Evolutionary conservation across 2,113 vertebrate species (phyloP), one percentile per base, ranked within the genome.

Genomic region (Sinocyclocheilus maitianheensis): DNA sequence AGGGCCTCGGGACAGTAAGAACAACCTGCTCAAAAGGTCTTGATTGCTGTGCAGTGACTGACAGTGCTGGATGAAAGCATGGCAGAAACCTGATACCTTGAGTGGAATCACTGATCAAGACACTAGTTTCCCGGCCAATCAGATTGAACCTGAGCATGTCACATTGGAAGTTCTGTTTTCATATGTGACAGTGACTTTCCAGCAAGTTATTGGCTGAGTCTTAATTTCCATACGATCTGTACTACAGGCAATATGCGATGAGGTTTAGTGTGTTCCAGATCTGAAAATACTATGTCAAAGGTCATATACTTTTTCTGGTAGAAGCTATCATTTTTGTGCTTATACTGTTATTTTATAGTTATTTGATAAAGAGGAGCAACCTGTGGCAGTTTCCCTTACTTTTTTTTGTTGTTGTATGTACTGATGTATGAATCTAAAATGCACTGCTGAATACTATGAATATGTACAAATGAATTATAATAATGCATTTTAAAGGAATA

Each of bases 1-100:
- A 77, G 74, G 6, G 46, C 40, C 74, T 77, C 24, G 22, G 58
- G 58, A 62, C 58, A 62, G 22, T 62, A n/a, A 51, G 46, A 77
- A 77, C 43, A 77, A 26, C 46, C 5, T 77, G 74, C 12, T 51
- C 5, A 77, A 11, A 77, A 77, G 74, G n/a, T 51, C 76, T 18
- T 77, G 26, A 77, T 77, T 77, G 48, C 24, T 53, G 26, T 62
- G 26, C 76, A 3, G 26, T 77, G 48, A 55, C 46, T 77, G 76
- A 26, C 76, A 77, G 13, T 7, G 14, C 24, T 18, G 14, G 18
- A 26, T 55, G 24, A 77, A 77, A 77, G 76, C 48, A 26, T 34
- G 48, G 76, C 48, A 55, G 76, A 77, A 30, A 55, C 76, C 26
- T 55, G 48, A 77, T 77, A 55, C 26, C 48, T 77, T 0, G 24